Percentiles rank a stretch among this genome's conserved stretches.
These are phyloP conservation scores for Ephialtes manifestator DNA, from an alignment of 2,888 invertebrate species.

Conservation along the genomic window DNA sequence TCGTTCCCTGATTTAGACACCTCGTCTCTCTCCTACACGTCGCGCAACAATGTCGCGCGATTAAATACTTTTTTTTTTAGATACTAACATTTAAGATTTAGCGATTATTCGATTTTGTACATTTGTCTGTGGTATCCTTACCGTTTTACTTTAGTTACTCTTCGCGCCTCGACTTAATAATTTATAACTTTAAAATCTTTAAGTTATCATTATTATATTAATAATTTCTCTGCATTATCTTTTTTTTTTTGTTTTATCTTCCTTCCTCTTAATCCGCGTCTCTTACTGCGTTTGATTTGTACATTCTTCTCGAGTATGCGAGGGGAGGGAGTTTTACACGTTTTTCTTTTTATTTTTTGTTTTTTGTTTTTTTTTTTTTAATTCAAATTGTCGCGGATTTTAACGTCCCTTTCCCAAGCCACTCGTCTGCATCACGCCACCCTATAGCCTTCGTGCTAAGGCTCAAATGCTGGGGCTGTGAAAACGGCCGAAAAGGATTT, in stretches of 20 bases:
- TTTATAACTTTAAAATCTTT: conserved; percentile 84
- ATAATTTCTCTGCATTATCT: conserved; percentile 81
- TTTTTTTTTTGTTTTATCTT: conserved; percentile 72
- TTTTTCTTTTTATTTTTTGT: conserved; percentile 13
- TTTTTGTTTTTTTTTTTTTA: conserved; percentile 13
- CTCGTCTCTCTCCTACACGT: conserved; percentile 27
- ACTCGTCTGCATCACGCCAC: conserved; percentile 58
- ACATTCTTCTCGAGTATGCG: conserved; percentile 83
- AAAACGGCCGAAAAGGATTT: conserved; percentile 68
- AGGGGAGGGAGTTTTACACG: conserved; percentile 69
- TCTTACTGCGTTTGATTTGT: conserved; percentile 83
- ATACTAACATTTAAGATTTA: conserved; percentile 84
- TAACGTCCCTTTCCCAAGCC: conserved; percentile 65
- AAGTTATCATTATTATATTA: conserved; percentile 83
- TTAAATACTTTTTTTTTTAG: conserved; percentile 81
- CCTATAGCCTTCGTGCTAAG: conserved; percentile 49
- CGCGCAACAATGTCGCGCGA: conserved; percentile 59
- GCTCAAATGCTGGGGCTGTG: conserved; percentile 65
- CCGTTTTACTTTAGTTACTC: conserved; percentile 61
- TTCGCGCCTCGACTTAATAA: conserved; percentile 78
- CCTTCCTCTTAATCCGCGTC: conserved; percentile 70
- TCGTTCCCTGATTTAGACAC: conserved; percentile 63
- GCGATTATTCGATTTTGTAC: conserved; percentile 84
- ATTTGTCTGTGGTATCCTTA: conserved; percentile 81
- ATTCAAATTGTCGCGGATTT: neutral